phyloP scores from a whole-genome alignment of 2,888 invertebrate species.

The Diachrysia chrysitis region DNA sequence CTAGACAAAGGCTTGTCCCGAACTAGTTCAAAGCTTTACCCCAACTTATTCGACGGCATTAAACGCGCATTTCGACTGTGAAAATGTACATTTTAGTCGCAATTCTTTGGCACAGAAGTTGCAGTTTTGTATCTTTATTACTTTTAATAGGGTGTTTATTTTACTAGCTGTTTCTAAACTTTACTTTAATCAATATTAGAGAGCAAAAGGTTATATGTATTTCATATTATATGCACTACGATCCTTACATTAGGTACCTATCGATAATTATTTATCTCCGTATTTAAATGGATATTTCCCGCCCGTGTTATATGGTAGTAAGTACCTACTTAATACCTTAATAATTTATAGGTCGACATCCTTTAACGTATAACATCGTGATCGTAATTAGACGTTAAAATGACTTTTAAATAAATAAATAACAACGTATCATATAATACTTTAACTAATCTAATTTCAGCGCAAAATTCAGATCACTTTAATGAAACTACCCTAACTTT shows the following conservation, averaged over 20 bases:
- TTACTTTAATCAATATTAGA: not conserved
- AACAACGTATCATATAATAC: too few relatives aligned
- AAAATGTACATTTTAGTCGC: constrained; percentile 10
- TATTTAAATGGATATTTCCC: too few relatives aligned
- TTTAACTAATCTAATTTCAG: too few relatives aligned
- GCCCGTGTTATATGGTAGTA: too few relatives aligned
- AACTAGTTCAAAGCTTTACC: constrained; percentile 12
- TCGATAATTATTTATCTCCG: not conserved
- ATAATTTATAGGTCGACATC: too few relatives aligned
- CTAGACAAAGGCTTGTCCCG: constrained; percentile 13
- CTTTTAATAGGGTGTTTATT: constrained; percentile 4
- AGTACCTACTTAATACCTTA: not conserved
- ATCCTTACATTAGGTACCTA: not conserved
- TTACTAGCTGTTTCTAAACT: not conserved
- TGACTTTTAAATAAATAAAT: too few relatives aligned
- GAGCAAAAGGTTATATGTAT: not conserved
- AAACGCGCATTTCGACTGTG: constrained; percentile 12
- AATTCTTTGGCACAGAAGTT: not conserved
- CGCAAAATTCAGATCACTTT: not conserved
- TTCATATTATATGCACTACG: too few relatives aligned
- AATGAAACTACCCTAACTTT: not conserved
- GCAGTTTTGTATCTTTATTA: constrained; percentile 9
- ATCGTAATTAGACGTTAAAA: too few relatives aligned
- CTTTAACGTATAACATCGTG: too few relatives aligned
- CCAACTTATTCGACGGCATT: constrained; percentile 10